Evolutionary conservation across 2,113 vertebrate species (phyloP).

Genomic region (Plecotus auritus): DNA sequence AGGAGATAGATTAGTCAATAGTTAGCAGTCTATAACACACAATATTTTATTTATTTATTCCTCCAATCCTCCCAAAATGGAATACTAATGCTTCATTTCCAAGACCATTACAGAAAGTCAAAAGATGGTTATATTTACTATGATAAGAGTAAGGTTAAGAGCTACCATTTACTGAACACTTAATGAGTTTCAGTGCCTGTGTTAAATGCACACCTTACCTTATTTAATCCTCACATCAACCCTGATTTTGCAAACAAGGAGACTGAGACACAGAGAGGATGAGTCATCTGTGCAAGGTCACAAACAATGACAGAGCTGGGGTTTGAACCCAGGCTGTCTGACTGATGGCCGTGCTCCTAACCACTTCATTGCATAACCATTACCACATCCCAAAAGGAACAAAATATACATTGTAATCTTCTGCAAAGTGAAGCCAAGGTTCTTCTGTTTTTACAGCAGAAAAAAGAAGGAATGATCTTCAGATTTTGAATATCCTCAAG

Average conservation of each 20-base stretch:
- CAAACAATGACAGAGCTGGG: not conserved
- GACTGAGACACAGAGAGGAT: not conserved
- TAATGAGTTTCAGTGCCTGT: not conserved
- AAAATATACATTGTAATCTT: not conserved
- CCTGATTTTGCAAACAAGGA: not conserved
- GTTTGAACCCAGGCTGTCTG: not conserved
- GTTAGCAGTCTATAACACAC: not conserved
- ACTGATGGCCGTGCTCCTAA: not conserved
- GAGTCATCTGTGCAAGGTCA: not conserved
- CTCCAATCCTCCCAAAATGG: not conserved
- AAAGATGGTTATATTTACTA: not conserved
- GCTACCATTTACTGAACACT: not conserved
- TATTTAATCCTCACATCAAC: not conserved
- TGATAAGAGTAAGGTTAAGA: not conserved
- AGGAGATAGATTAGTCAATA: not conserved
- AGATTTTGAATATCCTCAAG: slow-evolving; percentile 51
- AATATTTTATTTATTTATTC: not conserved
- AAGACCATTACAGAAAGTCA: not conserved
- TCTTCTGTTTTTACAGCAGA: slow-evolving; percentile 27
- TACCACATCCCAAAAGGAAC: not conserved
- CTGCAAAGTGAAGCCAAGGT: not conserved
- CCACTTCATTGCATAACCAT: not conserved
- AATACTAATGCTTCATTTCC: not conserved
- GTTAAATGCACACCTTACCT: not conserved
- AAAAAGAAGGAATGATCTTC: slow-evolving; percentile 46